Base-by-base conservation (phyloP, 2,113 vertebrate species). In the Sceloporus tristichus region DNA sequence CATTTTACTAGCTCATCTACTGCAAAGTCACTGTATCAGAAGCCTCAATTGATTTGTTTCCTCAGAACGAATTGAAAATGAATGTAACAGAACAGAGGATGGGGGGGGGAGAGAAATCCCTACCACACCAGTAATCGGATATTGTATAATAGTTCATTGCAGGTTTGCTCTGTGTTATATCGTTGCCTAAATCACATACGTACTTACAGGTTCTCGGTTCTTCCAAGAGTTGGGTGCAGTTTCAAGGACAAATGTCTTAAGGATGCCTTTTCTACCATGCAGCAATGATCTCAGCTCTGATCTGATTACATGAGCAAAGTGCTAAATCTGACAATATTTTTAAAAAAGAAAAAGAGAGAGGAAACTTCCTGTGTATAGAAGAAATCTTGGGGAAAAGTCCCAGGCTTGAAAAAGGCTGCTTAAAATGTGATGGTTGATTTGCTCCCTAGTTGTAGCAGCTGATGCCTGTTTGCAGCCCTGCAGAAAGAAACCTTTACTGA, bases 221-320 rank as follows among this genome's bases (percentile, higher is more conserved):
- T 98, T 98, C 98, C 98, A 98, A 98, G 98, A 99, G 97, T 99
- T 98, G 98, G 98, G 97, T 98, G 98, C 98, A 98, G 98, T 98
- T 99, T 99, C 98, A 99, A 99, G 98, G 98, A 98, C 98, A 98
- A 98, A 98, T 97, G 96, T 97, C 97, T 98, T 95, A 96, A 96
- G 95, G 97, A 98, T 98, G 97, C 95, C 96, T 97, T 88, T 96
- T 97, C 96, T 97, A 96, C 95, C 95, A 97, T 97, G 98, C 98
- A 97, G 97, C 97, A 97, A 97, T 96, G 96, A 96, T 97, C 95
- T 95, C 96, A 95, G 96, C 96, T 97, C 96, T 94, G 95, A 97
- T 97, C 96, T 96, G 97, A 97, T 96, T 97, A 96, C 95, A 97
- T 95, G 95, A 96, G 96, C 94, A 85, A 95, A 91, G 95, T 95